phyloP scores from a whole-genome alignment of 2,888 invertebrate species.

The Altica lythri region DNA sequence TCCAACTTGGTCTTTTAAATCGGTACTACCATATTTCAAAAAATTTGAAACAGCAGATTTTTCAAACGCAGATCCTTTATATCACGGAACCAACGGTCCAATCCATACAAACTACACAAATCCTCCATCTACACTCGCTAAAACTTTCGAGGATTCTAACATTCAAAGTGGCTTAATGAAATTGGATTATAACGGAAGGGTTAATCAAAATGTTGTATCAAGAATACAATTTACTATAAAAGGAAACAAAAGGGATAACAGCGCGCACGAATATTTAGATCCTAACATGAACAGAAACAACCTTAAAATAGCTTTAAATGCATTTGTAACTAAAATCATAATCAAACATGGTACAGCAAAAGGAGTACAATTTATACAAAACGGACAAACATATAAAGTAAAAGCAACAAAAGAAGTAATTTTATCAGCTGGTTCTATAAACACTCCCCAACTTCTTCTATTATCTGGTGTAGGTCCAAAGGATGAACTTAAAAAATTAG shows the following conservation, averaged over 20 bases:
- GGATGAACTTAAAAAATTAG: slow-evolving; percentile 63
- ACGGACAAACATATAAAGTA: slow-evolving; percentile 50
- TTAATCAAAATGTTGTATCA: slow-evolving; percentile 14
- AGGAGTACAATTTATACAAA: slow-evolving; percentile 18
- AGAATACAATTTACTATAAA: slow-evolving; percentile 25
- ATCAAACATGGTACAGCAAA: slow-evolving; percentile 6
- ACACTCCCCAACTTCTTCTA: slow-evolving; percentile 85
- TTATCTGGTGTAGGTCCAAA: slow-evolving; percentile 79
- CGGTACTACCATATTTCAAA: slow-evolving; percentile 73
- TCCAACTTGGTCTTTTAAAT: slow-evolving; percentile 70
- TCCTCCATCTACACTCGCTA: not conserved
- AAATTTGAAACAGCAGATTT: slow-evolving; percentile 65
- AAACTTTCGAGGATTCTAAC: slow-evolving; percentile 55
- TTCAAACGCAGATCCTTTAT: slow-evolving; percentile 9
- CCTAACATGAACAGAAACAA: slow-evolving; percentile 18
- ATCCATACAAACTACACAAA: slow-evolving; percentile 51
- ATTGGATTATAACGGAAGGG: slow-evolving; percentile 21
- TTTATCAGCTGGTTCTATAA: slow-evolving; percentile 79
- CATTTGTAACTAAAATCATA: slow-evolving; percentile 46
- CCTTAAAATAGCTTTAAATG: slow-evolving; percentile 61
- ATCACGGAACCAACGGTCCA: slow-evolving; percentile 58
- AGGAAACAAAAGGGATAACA: slow-evolving; percentile 11
- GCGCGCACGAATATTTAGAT: slow-evolving; percentile 21
- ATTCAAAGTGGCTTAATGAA: slow-evolving; percentile 48
- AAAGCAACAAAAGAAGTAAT: slow-evolving; percentile 76